Base-by-base conservation (phyloP, 2,797 vertebrate genomes). In the Spondyliosoma cantharus region DNA sequence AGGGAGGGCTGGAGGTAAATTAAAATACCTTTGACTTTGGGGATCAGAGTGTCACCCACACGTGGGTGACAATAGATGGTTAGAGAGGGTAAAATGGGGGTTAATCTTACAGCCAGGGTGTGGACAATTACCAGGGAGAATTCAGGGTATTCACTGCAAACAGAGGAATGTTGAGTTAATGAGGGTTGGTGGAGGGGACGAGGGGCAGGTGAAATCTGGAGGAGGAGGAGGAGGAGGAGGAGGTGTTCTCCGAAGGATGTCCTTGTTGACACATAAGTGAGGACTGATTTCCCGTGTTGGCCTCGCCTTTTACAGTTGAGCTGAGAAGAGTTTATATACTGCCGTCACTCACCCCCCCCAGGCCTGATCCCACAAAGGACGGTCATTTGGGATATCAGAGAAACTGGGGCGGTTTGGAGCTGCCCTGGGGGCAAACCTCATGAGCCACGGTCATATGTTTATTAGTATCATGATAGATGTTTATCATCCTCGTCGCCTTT, bases 191-290 rank as follows among this genome's bases (percentile, higher is more conserved):
- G 0, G 20, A 66, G 65, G 61, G 74, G 56, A 29, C 3, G 15
- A 49, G 68, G 78, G 78, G 82, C 82, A 80, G 84, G 85, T 79
- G 71, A 76, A 83, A 74, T 80, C 63, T 68, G 59, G 46, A 67
- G 9, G 37, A 71, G 59, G 46, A 67, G 65, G 48, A 54, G 70
- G 71, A 66, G 74, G 53, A 66, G 71, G 71, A 66, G 74, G 54
- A 66, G 74, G 54, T 52, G 67, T 76, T 81, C 73, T 54, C 78
- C 88, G 74, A 84, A 92, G 91, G 87, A 91, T 91, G 91, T 93
- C 90, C 93, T 90, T 91, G 86, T 93, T 92, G 91, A 91, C 90
- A 84, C 76, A 80, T 72, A 86, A 73, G 82, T 74, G 87, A 92
- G 86, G 87, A 78, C 56, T 83, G 89, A 86, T 86, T 93, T 91